Percentiles rank a stretch among this genome's conserved stretches.
Evolutionary conservation across 2,888 invertebrate species (phyloP).

Genomic region (Gymnosoma rotundatum): DNA sequence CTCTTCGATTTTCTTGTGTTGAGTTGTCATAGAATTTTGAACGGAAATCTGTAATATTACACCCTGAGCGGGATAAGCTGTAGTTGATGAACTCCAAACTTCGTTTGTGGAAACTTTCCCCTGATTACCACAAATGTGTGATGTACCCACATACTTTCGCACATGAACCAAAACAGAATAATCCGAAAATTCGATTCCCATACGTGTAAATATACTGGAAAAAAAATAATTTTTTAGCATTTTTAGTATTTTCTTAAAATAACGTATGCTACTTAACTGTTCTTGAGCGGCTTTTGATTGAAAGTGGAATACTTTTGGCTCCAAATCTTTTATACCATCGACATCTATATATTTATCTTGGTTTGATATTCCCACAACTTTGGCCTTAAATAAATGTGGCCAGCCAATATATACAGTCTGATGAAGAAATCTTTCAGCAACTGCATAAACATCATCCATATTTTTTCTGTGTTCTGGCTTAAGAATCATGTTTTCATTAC

Average conservation of each 20-base stretch:
- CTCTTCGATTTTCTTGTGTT: slow-evolving; percentile 82
- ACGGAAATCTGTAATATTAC: slow-evolving; percentile 75
- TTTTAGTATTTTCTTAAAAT: neutral
- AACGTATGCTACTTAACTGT: slow-evolving; percentile 75
- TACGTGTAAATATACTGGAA: slow-evolving; percentile 82
- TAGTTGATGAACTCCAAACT: slow-evolving; percentile 86
- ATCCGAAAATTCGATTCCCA: slow-evolving; percentile 90
- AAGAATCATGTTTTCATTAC: slow-evolving; percentile 92
- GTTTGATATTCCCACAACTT: slow-evolving; percentile 83
- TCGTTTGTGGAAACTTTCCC: slow-evolving; percentile 87
- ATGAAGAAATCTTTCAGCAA: slow-evolving; percentile 87
- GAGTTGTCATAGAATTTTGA: slow-evolving; percentile 77
- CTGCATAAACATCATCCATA: slow-evolving; percentile 81
- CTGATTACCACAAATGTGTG: slow-evolving; percentile 84
- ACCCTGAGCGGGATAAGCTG: slow-evolving; percentile 85
- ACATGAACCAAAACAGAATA: slow-evolving; percentile 88
- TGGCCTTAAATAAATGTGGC: slow-evolving; percentile 96
- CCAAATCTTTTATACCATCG: slow-evolving; percentile 72
- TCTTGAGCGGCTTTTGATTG: slow-evolving; percentile 76
- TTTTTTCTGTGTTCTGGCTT: slow-evolving; percentile 83
- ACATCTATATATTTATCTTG: slow-evolving; percentile 79
- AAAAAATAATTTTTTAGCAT: slow-evolving; percentile 18
- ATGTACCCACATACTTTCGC: slow-evolving; percentile 87
- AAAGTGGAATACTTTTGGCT: slow-evolving; percentile 73
- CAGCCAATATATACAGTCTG: slow-evolving; percentile 91